Evolutionary conservation across 1,140 invertebrate species (phyloP), one percentile per base, ranked within the genome.

Genomic region (Gonatopus flavifemur): DNA sequence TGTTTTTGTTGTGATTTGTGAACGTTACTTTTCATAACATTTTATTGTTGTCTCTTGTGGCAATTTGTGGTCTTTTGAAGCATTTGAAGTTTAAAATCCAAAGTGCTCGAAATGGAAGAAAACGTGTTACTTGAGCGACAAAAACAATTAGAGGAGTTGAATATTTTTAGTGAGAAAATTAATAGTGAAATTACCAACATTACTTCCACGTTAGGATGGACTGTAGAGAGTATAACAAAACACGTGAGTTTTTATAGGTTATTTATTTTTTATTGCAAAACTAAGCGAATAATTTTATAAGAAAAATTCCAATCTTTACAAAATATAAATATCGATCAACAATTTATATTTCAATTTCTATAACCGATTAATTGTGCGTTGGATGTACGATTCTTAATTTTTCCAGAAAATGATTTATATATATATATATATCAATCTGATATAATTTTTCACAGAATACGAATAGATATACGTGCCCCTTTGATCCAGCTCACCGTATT

Each of bases 401-500:
- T n/a, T n/a, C n/a, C n/a, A n/a, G n/a, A 12, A 13, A 20, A 20
- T 3, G n/a, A 18, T 10, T 24, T 15, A 4, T 15, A 2, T 5
- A n/a, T 19, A 38, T 18, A n/a, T 30, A 35, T 8, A 15, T 18
- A 24, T 4, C 13, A 44, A 3, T 35, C 31, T 20, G 36, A 8
- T 22, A 24, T 56, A 24, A 13, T 46, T 37, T 49, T 41, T 18
- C 52, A 4, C 40, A 72, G 67, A 25, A 50, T 10, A 43, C 60
- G 22, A 52, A 54, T n/a, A 52, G 45, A 18, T 28, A 80, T 1
- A 55, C 49, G 9, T 83, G 82, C 53, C 76, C 79, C 0, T 70
- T 81, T 30, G 64, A 81, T 62, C 31, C 62, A 4, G 68, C 69
- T 1, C 82, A 83, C 59, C 64, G 61, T 49, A 52, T 83, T 28